Conservation (phyloP, 2,797 vertebrate species). For the Myoxocephalus aenaeus region DNA sequence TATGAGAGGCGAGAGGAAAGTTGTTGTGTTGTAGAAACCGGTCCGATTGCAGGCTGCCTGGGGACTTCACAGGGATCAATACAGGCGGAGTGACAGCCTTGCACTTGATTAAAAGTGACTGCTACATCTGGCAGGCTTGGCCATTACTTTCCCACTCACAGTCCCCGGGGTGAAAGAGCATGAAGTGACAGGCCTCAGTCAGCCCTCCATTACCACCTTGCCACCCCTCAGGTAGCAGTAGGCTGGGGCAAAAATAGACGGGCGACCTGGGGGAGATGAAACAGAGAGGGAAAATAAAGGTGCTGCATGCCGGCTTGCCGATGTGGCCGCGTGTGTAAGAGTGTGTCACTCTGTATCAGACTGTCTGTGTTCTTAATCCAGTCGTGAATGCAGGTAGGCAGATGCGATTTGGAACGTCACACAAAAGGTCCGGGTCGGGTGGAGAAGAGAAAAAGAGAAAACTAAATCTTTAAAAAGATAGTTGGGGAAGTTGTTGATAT, state of each 20-base stretch:
- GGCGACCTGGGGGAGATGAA: conserved; percentile 60
- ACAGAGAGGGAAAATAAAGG: conserved; percentile 58
- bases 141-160: conserved; percentile 86
- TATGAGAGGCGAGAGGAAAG: conserved; percentile 77
- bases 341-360: conserved; percentile 36
- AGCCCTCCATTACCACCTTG: conserved; percentile 86
- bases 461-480: conserved; percentile 17
- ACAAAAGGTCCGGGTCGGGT: conserved; percentile 15
- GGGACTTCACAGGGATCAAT: conserved; percentile 84
- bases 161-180: conserved; percentile 83
- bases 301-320: conserved; percentile 51
- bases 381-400: conserved; percentile 41
- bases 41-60: conserved; percentile 71
- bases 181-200: conserved; percentile 85
- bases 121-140: conserved; percentile 85
- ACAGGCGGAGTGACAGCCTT: conserved; percentile 81
- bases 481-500: not conserved
- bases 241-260: conserved; percentile 76
- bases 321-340: conserved; percentile 43
- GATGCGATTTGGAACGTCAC: conserved; percentile 20
- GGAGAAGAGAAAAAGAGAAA: not conserved
- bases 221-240: conserved; percentile 76
- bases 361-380: conserved; percentile 40
- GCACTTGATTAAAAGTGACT: conserved; percentile 89
- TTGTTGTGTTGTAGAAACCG: conserved; percentile 76